Conservation (phyloP, 2,888 invertebrate genomes). For the Melanophora roralis region DNA sequence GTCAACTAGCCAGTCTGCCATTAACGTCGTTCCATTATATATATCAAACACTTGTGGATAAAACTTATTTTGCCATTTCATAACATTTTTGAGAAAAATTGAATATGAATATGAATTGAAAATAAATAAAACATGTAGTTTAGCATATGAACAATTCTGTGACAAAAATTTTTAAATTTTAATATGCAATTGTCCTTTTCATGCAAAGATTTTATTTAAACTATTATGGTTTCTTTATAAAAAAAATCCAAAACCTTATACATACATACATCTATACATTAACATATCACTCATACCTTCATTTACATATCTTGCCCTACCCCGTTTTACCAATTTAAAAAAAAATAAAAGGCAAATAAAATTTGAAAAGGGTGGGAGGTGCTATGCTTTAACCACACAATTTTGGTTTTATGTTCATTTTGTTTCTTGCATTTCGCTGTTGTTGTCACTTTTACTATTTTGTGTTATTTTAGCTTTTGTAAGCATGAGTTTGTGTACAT, state of each 20-base stretch:
- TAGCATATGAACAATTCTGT: no score
- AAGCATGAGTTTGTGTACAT: background rate
- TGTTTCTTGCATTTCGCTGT: background rate
- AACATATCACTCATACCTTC: background rate
- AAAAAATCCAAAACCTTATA: background rate
- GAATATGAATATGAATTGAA: no score
- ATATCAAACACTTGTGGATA: no score
- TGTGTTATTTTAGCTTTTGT: background rate
- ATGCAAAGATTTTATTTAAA: conserved; percentile 38
- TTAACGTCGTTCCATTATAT: no score
- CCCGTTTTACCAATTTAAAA: background rate
- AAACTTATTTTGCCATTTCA: no score
- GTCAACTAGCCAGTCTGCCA: no score
- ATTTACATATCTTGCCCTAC: background rate
- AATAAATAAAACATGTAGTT: no score
- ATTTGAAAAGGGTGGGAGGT: background rate
- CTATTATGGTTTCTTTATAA: conserved; percentile 51
- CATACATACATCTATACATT: background rate
- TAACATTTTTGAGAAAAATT: no score
- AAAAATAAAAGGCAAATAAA: background rate
- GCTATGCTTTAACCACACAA: conserved; percentile 10
- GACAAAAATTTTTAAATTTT: no score
- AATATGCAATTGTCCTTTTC: conserved; percentile 10
- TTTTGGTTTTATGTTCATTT: conserved; percentile 11
- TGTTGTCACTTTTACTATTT: background rate